These are phyloP conservation scores for Dexiosoma caninum DNA, from an alignment of 2,888 invertebrate species.

Conservation along the genomic window DNA sequence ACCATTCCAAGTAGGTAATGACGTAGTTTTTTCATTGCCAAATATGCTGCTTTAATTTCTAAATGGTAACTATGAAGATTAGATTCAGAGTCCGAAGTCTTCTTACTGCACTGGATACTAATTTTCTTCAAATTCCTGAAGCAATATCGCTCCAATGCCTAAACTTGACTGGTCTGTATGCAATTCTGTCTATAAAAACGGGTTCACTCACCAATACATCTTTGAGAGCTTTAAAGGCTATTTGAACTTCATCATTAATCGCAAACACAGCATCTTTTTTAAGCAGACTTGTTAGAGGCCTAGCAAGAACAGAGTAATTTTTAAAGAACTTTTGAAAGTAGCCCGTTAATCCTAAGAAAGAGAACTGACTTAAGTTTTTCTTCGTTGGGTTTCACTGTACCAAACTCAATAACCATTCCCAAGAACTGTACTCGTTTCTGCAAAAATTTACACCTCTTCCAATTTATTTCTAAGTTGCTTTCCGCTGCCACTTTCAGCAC, in stretches of 20 bases:
- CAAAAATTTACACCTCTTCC: constrained; percentile 61
- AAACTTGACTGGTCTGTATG: constrained; percentile 60
- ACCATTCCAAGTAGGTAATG: background rate
- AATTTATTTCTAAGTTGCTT: constrained; percentile 60
- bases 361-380: constrained; percentile 31
- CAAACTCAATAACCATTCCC: constrained; percentile 49
- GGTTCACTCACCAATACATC: constrained; percentile 1
- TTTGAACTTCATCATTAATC: constrained; percentile 8
- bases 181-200: constrained; percentile 53
- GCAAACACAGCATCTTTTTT: constrained; percentile 21
- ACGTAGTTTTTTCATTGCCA: background rate
- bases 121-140: constrained; percentile 44
- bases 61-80: background rate
- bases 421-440: constrained; percentile 48
- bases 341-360: constrained; percentile 55
- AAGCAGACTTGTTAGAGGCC: constrained; percentile 41
- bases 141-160: constrained; percentile 51
- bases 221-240: constrained; percentile 41
- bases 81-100: background rate
- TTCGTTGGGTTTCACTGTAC: constrained; percentile 39
- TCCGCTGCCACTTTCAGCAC: constrained; percentile 45
- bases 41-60: background rate
- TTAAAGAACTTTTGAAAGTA: constrained; percentile 51
- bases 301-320: constrained; percentile 44
- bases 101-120: too few species aligned